These are phyloP conservation scores for Brachionus rotundiformis DNA, from an alignment of 1,140 invertebrate species.

Conservation along the genomic window DNA sequence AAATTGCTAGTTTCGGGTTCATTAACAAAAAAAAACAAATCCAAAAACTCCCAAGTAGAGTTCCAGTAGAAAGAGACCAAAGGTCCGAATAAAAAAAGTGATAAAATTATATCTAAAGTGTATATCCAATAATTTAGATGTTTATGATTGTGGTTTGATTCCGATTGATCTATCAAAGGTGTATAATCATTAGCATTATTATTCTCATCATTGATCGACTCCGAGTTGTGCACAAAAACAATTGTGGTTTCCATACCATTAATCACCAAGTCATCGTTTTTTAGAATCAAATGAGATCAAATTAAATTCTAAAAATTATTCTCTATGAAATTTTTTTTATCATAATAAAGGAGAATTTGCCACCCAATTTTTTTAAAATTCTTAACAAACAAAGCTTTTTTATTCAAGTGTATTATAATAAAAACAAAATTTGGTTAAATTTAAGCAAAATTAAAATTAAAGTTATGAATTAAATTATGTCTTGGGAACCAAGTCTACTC, in stretches of 20 bases:
- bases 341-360: slow-evolving; percentile 10
- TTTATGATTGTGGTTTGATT: not conserved
- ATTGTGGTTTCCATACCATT: slow-evolving; percentile 12
- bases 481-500: slow-evolving; percentile 29
- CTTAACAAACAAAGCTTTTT: slow-evolving; percentile 1
- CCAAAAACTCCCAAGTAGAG: slow-evolving; percentile 36
- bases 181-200: not conserved
- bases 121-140: not conserved
- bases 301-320: slow-evolving; percentile 10
- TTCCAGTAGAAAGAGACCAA: slow-evolving; percentile 41
- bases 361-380: not conserved
- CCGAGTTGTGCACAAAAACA: not conserved
- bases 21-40: slow-evolving; percentile 18
- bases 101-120: slow-evolving; percentile 29
- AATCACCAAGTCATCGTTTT: not conserved
- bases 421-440: not conserved
- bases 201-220: not conserved
- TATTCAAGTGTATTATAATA: not conserved
- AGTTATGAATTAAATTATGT: slow-evolving; percentile 23
- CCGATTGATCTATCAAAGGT: not conserved
- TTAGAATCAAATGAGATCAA: not conserved
- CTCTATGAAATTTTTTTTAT: slow-evolving; percentile 18
- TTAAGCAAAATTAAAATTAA: slow-evolving; percentile 6
- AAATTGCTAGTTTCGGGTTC: slow-evolving; percentile 13
- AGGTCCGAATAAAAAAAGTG: slow-evolving; percentile 37